Evolutionary conservation across 2,113 vertebrate genomes (phyloP).

Genomic region (Oreochromis tanganicae): DNA sequence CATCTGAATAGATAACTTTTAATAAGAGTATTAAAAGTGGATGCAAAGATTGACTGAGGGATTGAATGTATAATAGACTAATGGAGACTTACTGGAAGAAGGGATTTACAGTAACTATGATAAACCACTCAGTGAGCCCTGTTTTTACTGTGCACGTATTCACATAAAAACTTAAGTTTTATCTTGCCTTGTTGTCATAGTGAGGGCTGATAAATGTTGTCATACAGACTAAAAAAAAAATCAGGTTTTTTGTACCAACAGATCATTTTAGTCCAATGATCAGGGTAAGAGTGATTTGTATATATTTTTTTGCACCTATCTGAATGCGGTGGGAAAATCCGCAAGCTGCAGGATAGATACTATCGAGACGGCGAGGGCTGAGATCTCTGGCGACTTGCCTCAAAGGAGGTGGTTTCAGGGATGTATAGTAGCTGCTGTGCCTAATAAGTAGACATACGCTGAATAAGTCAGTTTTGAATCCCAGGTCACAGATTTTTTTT

Average conservation of each 20-base stretch:
- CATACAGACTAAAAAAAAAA: background rate
- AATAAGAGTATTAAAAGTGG: background rate
- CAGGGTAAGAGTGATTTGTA: background rate
- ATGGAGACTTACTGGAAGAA: background rate
- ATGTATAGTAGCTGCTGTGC: background rate
- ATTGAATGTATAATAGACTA: background rate
- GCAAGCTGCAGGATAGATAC: background rate
- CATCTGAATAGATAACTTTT: background rate
- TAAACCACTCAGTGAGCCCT: background rate
- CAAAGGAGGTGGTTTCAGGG: background rate
- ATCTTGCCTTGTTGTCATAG: background rate
- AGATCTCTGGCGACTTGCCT: background rate
- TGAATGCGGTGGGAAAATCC: background rate
- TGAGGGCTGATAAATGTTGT: background rate
- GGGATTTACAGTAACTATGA: background rate
- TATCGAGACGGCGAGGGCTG: background rate
- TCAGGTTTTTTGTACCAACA: background rate
- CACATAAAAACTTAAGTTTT: background rate
- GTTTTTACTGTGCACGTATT: background rate
- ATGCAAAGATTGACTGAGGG: background rate
- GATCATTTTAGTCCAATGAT: background rate
- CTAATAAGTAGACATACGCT: background rate
- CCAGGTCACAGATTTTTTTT: background rate
- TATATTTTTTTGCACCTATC: background rate
- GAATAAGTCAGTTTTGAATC: background rate